phyloP scores from a whole-genome alignment of 2,888 invertebrate species.

The Synergus laeviventris region DNA sequence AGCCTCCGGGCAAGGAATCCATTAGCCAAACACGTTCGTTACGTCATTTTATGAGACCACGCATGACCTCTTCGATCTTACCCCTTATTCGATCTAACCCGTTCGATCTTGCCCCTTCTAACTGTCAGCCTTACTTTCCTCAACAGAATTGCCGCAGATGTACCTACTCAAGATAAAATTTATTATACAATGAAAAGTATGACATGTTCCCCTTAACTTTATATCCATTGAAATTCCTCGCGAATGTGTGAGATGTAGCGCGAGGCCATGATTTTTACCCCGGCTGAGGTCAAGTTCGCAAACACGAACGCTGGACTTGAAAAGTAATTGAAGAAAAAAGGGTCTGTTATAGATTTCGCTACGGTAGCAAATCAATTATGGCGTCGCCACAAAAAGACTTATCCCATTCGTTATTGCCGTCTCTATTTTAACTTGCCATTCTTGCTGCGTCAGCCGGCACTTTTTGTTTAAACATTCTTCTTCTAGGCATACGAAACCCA shows the following conservation, averaged over 20 bases:
- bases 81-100: no score
- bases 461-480: constrained; percentile 39
- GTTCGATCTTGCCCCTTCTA: background rate
- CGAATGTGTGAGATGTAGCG: background rate
- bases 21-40: constrained; percentile 67
- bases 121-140: constrained; percentile 50
- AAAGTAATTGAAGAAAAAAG: constrained; percentile 40
- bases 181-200: background rate
- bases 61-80: constrained; percentile 53
- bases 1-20: constrained; percentile 66
- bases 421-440: constrained; percentile 40
- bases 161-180: background rate
- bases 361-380: constrained; percentile 41
- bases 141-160: background rate
- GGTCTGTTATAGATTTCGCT: constrained; percentile 39
- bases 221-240: constrained; percentile 1
- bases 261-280: background rate
- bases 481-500: constrained; percentile 26
- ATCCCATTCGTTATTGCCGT: constrained; percentile 40
- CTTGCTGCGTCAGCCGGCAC: constrained; percentile 36
- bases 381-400: constrained; percentile 38
- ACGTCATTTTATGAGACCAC: constrained; percentile 59
- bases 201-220: background rate
- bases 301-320: constrained; percentile 24
- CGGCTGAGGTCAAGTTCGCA: constrained; percentile 9